phyloP scores from a whole-genome alignment of 2,113 vertebrate species.

The Takifugu flavidus region DNA sequence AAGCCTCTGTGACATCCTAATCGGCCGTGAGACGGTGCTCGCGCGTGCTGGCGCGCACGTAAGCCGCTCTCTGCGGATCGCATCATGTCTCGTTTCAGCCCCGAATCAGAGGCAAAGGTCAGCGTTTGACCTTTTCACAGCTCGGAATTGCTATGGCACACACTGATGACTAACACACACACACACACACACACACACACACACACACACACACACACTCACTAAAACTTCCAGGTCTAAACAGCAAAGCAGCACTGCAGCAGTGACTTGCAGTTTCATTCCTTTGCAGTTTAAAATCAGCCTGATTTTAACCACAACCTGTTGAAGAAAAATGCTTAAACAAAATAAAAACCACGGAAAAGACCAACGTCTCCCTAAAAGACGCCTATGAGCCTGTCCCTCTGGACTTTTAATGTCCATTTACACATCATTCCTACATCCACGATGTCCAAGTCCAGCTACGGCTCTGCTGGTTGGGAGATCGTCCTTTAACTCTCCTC shows the following conservation, averaged over 20 bases:
- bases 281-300: too few relatives aligned
- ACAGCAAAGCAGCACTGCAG: too few relatives aligned
- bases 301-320: too few relatives aligned
- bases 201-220: too few relatives aligned
- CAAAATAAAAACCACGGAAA: neutral
- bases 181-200: too few relatives aligned
- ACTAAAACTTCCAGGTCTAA: too few relatives aligned
- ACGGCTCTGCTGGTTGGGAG: neutral
- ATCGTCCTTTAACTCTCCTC: conserved; percentile 7
- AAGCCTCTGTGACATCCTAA: conserved; percentile 61
- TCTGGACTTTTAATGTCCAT: conserved; percentile 7
- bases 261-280: too few relatives aligned
- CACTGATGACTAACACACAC: too few relatives aligned
- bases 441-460: conserved; percentile 4
- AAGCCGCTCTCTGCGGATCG: conserved; percentile 44
- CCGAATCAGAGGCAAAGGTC: conserved; percentile 36
- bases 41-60: conserved; percentile 30
- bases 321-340: neutral
- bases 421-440: conserved; percentile 1
- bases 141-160: too few relatives aligned
- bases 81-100: conserved; percentile 46
- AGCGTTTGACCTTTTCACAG: conserved; percentile 10
- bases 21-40: conserved; percentile 40
- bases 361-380: neutral
- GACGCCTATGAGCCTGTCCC: neutral